Percentiles rank a stretch among this genome's conserved stretches.
Evolutionary conservation across 2,888 invertebrate species (phyloP).

Genomic region (Dromius quadrimaculatus): DNA sequence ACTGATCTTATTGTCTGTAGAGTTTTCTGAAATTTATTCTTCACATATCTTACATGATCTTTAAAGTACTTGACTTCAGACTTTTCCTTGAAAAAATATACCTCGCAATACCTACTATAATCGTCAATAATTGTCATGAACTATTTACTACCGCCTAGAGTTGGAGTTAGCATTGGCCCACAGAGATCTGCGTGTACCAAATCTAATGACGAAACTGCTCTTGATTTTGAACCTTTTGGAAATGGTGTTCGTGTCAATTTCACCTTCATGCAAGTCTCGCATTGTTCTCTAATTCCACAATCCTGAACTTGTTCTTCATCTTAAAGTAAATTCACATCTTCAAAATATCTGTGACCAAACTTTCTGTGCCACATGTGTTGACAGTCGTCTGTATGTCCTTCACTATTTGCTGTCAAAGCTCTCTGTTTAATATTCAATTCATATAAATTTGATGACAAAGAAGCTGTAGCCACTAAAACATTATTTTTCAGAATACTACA

Average conservation of each 20-base stretch:
- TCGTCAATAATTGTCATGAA: constrained; percentile 31
- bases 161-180: constrained; percentile 56
- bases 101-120: neutral
- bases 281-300: constrained; percentile 46
- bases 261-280: constrained; percentile 56
- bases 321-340: neutral
- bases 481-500: constrained; percentile 44
- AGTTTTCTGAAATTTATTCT: constrained; percentile 51
- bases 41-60: neutral
- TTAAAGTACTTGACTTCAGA: neutral
- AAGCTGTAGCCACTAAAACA: neutral
- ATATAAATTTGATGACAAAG: neutral
- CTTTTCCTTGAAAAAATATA: constrained; percentile 1
- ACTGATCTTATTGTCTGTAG: constrained; percentile 55
- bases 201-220: constrained; percentile 51
- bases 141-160: constrained; percentile 55
- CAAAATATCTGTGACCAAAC: constrained; percentile 2
- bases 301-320: neutral
- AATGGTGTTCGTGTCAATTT: constrained; percentile 56
- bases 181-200: constrained; percentile 57
- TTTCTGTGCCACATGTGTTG: constrained; percentile 9
- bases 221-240: constrained; percentile 52
- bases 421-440: constrained; percentile 5
- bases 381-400: neutral
- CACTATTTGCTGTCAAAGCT: neutral